Evolutionary conservation across 2,797 vertebrate genomes (phyloP), one percentile per base, ranked within the genome.

Genomic region (Karalla daura): DNA sequence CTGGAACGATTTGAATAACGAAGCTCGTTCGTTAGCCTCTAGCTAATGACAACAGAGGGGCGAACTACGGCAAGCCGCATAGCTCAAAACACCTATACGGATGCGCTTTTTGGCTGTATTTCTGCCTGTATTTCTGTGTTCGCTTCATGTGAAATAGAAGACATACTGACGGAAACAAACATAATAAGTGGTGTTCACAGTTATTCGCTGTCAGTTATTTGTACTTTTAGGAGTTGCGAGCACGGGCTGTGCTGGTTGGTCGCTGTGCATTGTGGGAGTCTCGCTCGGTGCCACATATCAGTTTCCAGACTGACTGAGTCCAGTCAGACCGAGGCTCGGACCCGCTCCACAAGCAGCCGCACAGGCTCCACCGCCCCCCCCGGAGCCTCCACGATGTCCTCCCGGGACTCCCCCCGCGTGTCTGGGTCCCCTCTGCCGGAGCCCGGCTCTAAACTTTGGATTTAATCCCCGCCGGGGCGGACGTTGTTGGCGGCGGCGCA

Each of bases 191-290:
- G 0, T n/a, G n/a, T n/a, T n/a, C n/a, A n/a, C n/a, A n/a, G n/a
- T n/a, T n/a, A n/a, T n/a, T n/a, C n/a, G n/a, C n/a, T n/a, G n/a
- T n/a, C n/a, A n/a, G n/a, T n/a, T n/a, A n/a, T n/a, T n/a, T n/a
- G n/a, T n/a, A n/a, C n/a, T n/a, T n/a, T n/a, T n/a, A n/a, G n/a
- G n/a, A n/a, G n/a, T n/a, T n/a, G 46, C 13, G 28, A 49, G 6
- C 80, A 78, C 61, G 56, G 60, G 50, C 32, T 1, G 23, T 62
- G 40, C 63, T 59, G 12, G 35, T 30, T 14, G 25, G n/a, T 5
- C 89, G 91, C 88, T 1, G n/a, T 90, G 93, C 89, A 88, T 85
- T 81, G 28, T 92, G 92, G 92, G 90, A 90, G 33, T 83, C 86
- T 86, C 78, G 91, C 90, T 92, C 73, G 80, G 77, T 90, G 89